phyloP scores from a whole-genome alignment of 2,888 invertebrate species.

The Orthosia gothica region DNA sequence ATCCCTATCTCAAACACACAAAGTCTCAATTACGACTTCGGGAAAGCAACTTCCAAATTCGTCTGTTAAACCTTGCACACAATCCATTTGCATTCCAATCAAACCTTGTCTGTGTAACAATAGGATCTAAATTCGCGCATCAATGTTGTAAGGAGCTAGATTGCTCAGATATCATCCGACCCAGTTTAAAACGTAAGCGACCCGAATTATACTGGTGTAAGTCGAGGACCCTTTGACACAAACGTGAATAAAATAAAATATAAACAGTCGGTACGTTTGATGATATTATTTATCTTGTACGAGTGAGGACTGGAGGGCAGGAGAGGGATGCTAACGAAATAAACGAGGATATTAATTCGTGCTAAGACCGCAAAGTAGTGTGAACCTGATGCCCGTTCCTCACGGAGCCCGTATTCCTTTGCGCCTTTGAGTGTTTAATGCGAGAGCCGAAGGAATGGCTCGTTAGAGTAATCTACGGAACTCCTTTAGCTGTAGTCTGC shows the following conservation, averaged over 20 bases:
- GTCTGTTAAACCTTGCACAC: slow-evolving; percentile 43
- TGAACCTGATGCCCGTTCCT: slow-evolving; percentile 28
- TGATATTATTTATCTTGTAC: slow-evolving; percentile 68
- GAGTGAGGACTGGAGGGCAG: not conserved
- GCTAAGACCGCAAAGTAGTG: slow-evolving; percentile 39
- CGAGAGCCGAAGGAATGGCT: slow-evolving; percentile 18
- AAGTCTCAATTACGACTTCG: slow-evolving; percentile 33
- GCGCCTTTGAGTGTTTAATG: slow-evolving; percentile 46
- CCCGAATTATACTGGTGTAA: slow-evolving; percentile 68
- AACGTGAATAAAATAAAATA: slow-evolving; percentile 68
- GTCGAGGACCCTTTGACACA: slow-evolving; percentile 69
- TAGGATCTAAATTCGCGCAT: slow-evolving; percentile 31
- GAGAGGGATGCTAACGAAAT: slow-evolving; percentile 41
- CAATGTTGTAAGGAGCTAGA: slow-evolving; percentile 32
- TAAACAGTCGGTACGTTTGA: slow-evolving; percentile 68
- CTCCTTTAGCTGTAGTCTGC: slow-evolving; percentile 18
- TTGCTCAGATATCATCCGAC: slow-evolving; percentile 66
- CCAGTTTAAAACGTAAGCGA: slow-evolving; percentile 73
- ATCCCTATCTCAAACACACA: slow-evolving; percentile 33
- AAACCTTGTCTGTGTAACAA: slow-evolving; percentile 14
- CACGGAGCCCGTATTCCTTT: slow-evolving; percentile 40
- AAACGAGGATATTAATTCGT: slow-evolving; percentile 46
- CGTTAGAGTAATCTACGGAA: slow-evolving; percentile 44
- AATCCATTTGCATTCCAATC: slow-evolving; percentile 18
- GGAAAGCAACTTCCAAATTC: slow-evolving; percentile 31